phyloP scores from a whole-genome alignment of 1,140 invertebrate species.

The Chymomyza costata region DNA sequence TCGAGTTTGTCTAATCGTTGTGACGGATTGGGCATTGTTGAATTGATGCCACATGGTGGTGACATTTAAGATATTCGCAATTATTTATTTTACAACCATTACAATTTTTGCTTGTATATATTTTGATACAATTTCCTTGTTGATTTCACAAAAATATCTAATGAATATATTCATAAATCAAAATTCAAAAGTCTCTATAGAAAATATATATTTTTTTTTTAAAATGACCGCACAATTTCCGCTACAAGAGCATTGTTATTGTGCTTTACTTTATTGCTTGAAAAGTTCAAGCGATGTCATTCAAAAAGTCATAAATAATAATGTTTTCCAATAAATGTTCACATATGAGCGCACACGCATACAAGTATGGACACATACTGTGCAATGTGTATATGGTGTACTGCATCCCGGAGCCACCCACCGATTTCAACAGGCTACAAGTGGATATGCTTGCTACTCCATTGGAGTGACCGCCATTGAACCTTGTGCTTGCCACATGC shows the following conservation, averaged over 20 bases:
- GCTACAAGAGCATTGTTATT: slow-evolving; percentile 40
- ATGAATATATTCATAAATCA: slow-evolving; percentile 62
- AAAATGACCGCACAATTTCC: slow-evolving; percentile 35
- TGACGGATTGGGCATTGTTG: too few species aligned
- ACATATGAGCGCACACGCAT: slow-evolving; percentile 67
- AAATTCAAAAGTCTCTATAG: slow-evolving; percentile 33
- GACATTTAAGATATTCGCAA: neutral
- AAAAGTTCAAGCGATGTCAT: slow-evolving; percentile 71
- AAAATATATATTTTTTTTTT: slow-evolving; percentile 16
- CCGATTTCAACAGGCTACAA: slow-evolving; percentile 25
- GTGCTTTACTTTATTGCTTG: slow-evolving; percentile 64
- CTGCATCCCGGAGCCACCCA: slow-evolving; percentile 17
- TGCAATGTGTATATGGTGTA: too few species aligned
- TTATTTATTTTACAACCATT: neutral
- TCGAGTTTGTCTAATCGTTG: too few species aligned
- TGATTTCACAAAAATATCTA: slow-evolving; percentile 28
- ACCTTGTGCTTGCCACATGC: slow-evolving; percentile 37
- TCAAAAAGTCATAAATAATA: slow-evolving; percentile 75
- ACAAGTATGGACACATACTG: too few species aligned
- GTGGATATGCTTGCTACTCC: slow-evolving; percentile 18
- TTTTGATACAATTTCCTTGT: neutral
- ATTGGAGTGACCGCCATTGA: slow-evolving; percentile 50
- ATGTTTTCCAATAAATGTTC: slow-evolving; percentile 75
- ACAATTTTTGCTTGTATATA: neutral
- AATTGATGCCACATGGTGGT: neutral